Percentiles rank a stretch among this genome's conserved stretches.
Conservation (phyloP, 2,113 vertebrate genomes). For the Dasyornis broadbenti region DNA sequence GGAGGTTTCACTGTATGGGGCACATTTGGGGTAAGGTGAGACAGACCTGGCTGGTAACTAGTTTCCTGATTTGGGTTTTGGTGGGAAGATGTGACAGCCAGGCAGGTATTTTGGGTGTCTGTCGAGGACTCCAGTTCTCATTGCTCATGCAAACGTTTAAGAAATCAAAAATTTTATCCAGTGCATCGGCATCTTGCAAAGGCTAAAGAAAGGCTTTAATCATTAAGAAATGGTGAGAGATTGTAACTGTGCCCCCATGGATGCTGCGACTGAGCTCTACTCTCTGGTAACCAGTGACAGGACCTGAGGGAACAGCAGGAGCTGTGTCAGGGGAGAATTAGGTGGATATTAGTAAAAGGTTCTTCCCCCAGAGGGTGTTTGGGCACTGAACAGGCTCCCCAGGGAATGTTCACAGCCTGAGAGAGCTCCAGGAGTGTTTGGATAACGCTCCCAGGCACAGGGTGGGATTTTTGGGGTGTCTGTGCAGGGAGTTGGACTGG, state of each 20-base stretch:
- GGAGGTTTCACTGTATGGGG: not conserved
- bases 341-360: not conserved
- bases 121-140: not conserved
- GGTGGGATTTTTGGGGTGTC: not conserved
- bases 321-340: not conserved
- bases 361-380: not conserved
- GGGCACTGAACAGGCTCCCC: not conserved
- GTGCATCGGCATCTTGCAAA: not conserved
- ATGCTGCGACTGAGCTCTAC: not conserved
- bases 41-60: not conserved
- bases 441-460: not conserved
- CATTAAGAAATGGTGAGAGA: not conserved
- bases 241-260: not conserved
- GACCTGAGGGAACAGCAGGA: not conserved
- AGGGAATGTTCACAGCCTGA: not conserved
- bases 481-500: not conserved
- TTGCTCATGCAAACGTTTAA: fast-evolving
- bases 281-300: not conserved
- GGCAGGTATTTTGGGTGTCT: not conserved
- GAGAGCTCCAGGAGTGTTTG: not conserved
- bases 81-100: not conserved
- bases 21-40: not conserved
- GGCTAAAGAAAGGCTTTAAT: not conserved
- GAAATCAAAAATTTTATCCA: not conserved
- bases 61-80: not conserved